Conservation (phyloP, 2,797 vertebrate genomes). For the Sus cebifrons region DNA sequence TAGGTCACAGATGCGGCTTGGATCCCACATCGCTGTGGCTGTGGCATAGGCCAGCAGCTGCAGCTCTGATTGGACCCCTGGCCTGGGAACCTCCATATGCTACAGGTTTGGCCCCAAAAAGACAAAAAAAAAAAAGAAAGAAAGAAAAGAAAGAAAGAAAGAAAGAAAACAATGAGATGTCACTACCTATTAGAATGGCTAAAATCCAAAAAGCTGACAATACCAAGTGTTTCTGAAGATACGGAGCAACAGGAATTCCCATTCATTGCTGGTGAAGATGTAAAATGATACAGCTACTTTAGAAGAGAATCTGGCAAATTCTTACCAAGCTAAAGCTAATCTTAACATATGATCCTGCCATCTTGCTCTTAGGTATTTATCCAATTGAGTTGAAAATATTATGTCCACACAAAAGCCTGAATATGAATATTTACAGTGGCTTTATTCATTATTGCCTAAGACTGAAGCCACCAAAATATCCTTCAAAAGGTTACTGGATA, state of each 20-base stretch:
- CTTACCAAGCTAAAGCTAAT: constrained; percentile 25
- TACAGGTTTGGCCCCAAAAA: too few relatives aligned
- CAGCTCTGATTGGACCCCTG: too few relatives aligned
- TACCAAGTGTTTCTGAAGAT: background rate
- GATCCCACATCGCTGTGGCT: too few relatives aligned
- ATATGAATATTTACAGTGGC: background rate
- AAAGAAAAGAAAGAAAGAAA: too few relatives aligned
- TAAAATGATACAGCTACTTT: background rate
- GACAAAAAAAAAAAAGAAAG: too few relatives aligned
- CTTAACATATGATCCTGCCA: background rate
- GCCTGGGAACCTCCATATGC: too few relatives aligned
- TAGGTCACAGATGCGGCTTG: too few relatives aligned
- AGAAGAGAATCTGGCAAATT: constrained; percentile 37
- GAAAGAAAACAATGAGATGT: background rate
- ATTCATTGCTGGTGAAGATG: background rate
- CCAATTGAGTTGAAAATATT: constrained; percentile 2
- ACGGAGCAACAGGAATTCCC: background rate
- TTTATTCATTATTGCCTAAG: background rate
- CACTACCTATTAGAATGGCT: background rate
- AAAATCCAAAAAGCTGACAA: constrained; percentile 10
- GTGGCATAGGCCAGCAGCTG: too few relatives aligned
- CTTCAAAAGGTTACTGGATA: background rate
- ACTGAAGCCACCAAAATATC: background rate
- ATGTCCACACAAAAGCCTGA: background rate
- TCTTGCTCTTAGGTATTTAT: background rate